Conservation (phyloP, 2,113 vertebrate genomes). For the Calyptomena viridis region DNA sequence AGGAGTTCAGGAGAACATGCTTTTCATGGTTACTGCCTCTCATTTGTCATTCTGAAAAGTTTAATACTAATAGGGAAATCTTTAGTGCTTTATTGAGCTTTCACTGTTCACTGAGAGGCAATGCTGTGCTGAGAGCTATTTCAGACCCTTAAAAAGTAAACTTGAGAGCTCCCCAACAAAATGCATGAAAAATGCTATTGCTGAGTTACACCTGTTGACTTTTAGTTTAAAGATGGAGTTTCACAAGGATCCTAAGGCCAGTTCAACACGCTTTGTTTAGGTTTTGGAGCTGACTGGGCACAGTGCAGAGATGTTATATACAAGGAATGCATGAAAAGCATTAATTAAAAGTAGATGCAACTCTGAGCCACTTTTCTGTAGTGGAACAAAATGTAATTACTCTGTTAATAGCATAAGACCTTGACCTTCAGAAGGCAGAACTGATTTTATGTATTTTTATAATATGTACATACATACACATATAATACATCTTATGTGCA, state of each 20-base stretch:
- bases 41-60: constrained; percentile 76
- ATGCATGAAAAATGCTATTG: constrained; percentile 16
- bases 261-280: constrained; percentile 17
- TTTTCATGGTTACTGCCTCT: constrained; percentile 70
- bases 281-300: constrained; percentile 38
- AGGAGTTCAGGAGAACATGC: constrained; percentile 55
- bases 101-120: neutral
- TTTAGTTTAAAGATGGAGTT: neutral
- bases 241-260: neutral
- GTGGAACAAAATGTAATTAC: constrained; percentile 53
- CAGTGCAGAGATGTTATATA: constrained; percentile 7
- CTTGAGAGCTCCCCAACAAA: neutral
- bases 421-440: constrained; percentile 49
- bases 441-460: neutral
- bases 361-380: constrained; percentile 21
- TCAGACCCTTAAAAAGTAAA: constrained; percentile 1
- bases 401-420: constrained; percentile 52
- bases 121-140: constrained; percentile 9
- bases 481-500: constrained; percentile 37
- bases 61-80: constrained; percentile 73
- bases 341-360: constrained; percentile 52
- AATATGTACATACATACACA: neutral
- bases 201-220: constrained; percentile 17
- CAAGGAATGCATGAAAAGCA: constrained; percentile 37
- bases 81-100: constrained; percentile 49